phyloP scores from a whole-genome alignment of 2,113 vertebrate species.

The Pan paniscus region DNA sequence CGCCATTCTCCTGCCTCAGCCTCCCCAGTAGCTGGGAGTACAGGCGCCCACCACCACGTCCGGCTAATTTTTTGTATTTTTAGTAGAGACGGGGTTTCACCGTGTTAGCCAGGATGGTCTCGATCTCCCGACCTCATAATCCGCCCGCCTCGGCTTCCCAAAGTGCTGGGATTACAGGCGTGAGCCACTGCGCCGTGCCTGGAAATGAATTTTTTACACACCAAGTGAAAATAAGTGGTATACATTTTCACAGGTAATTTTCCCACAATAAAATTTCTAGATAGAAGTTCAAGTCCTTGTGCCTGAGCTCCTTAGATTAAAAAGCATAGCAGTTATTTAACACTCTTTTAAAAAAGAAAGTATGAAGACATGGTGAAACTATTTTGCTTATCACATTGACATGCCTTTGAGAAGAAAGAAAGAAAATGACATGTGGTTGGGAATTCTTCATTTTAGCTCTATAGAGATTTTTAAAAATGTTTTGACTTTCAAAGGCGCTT shows the following conservation, averaged over 20 bases:
- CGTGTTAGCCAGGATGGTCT: too few species aligned
- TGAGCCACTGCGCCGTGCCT: background rate
- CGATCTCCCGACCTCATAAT: too few species aligned
- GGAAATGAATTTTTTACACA: background rate
- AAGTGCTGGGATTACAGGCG: too few species aligned
- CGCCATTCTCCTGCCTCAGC: too few species aligned
- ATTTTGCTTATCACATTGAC: background rate
- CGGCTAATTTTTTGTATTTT: too few species aligned
- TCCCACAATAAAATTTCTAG: background rate
- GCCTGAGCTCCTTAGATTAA: background rate
- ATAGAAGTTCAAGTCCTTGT: background rate
- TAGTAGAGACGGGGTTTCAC: too few species aligned
- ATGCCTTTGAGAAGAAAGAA: slow-evolving; percentile 28
- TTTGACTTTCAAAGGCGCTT: slow-evolving; percentile 22
- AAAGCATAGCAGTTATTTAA: background rate
- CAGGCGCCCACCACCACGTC: too few species aligned
- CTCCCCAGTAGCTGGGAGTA: too few species aligned
- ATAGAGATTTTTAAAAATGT: background rate
- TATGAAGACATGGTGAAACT: background rate
- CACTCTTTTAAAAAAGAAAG: background rate
- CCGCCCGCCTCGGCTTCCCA: too few species aligned
- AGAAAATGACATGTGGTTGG: slow-evolving; percentile 9
- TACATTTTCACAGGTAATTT: background rate
- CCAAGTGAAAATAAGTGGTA: slow-evolving; percentile 4
- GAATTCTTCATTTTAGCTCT: background rate